Evolutionary conservation across 1,140 invertebrate species (phyloP).

Genomic region (Medauroidea extradentata): DNA sequence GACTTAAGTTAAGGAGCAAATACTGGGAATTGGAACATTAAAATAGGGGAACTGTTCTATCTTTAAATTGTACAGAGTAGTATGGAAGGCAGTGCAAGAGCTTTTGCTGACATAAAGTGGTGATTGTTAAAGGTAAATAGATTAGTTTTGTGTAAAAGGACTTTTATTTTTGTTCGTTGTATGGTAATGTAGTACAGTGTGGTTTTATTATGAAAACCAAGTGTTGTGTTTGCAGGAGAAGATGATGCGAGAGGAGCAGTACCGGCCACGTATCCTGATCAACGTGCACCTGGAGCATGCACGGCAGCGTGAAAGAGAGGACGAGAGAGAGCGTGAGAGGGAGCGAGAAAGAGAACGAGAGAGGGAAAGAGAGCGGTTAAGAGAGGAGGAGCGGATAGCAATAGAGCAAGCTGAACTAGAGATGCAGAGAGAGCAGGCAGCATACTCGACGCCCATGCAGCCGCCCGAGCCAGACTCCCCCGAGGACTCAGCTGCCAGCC

Average conservation of each 20-base stretch:
- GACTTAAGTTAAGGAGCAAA: too few relatives aligned
- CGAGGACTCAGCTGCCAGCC: not conserved
- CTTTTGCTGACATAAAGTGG: not conserved
- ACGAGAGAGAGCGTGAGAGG: conserved; percentile 46
- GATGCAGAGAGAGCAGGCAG: conserved; percentile 8
- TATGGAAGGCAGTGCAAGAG: too few relatives aligned
- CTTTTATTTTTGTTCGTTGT: not conserved
- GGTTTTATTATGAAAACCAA: too few relatives aligned
- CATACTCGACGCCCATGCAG: not conserved
- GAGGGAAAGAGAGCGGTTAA: conserved; percentile 48
- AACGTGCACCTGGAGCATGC: conserved; percentile 55
- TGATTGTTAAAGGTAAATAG: not conserved
- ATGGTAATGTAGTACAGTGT: not conserved
- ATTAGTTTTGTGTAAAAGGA: not conserved
- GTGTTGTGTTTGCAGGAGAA: conserved; percentile 53
- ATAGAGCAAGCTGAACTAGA: conserved; percentile 42
- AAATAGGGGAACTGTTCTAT: too few relatives aligned
- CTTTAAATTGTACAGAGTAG: too few relatives aligned
- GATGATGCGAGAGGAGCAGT: conserved; percentile 74
- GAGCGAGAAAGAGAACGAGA: conserved; percentile 42
- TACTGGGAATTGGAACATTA: too few relatives aligned
- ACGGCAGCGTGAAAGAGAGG: conserved; percentile 50
- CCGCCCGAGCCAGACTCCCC: not conserved
- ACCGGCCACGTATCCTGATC: conserved; percentile 74
- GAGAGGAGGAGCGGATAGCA: conserved; percentile 25